Base-by-base conservation (phyloP, 2,113 vertebrate species). In the Pteropus alecto region DNA sequence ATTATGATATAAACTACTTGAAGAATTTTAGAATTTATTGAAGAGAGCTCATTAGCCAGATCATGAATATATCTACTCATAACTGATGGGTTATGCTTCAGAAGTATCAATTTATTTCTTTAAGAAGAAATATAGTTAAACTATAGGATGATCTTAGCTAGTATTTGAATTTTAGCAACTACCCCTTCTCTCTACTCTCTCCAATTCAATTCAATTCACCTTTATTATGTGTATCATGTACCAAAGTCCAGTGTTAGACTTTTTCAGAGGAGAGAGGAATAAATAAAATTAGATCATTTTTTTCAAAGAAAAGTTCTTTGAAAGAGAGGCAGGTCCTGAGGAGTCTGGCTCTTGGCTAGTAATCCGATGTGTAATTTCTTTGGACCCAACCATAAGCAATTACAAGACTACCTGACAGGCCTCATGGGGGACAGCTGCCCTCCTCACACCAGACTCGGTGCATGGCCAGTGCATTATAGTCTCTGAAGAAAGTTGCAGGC, bases 101-200 rank as follows among this genome's bases (percentile, higher is more conserved):
- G 35, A 89, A 90, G 15, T 83, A 79, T 87, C 77, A 68, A 41
- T 65, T 97, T 90, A 51, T 90, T 94, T 79, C 56, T 90, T 95
- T 60, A 68, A 13, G 77, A 58, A 82, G 76, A 95, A 94, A 93
- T 92, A 38, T 63, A 76, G 60, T 65, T 68, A 85, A 94, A 84
- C 61, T 63, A 18, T 38, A 38, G 30, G 43, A 68, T 8, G 16
- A 67, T 67, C 46, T 95, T 87, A 68, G 10, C 33, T 77, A 70
- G 21, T 70, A 22, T 35, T 93, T 92, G 46, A 84, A 78, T 71
- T 22, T 84, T 58, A 84, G 51, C 21, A 60, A 22, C 11, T 46
- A 24, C 28, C 30, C n/a, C 18, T 48, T 73, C 33, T 81, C 26
- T 85, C 33, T 7, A 60, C 9, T 92, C 21, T 85, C 4, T 87